Percentiles rank a stretch among this genome's conserved stretches.
Evolutionary conservation across 2,113 vertebrate genomes (phyloP).

Genomic region (Aptenodytes forsteri): DNA sequence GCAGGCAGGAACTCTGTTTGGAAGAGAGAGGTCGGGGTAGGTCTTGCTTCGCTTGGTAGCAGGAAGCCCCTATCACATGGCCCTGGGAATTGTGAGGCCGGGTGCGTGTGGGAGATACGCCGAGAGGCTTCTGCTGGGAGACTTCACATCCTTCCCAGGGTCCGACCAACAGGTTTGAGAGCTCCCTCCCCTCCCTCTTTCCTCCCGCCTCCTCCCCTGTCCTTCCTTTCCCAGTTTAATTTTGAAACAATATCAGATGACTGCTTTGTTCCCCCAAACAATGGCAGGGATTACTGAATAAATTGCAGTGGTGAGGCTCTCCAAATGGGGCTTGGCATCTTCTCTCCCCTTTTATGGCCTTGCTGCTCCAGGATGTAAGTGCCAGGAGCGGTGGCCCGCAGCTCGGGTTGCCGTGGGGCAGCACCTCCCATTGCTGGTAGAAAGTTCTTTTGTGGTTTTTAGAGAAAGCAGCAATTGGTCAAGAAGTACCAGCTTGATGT

Average conservation of each 20-base stretch:
- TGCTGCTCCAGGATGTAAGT: background rate
- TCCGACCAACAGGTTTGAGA: background rate
- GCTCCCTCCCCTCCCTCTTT: background rate
- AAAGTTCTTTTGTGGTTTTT: background rate
- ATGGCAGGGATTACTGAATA: background rate
- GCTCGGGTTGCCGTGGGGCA: rapidly evolving
- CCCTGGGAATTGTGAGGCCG: constrained; percentile 61
- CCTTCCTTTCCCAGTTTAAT: constrained; percentile 38
- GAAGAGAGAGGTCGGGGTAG: constrained; percentile 60
- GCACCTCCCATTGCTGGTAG: background rate
- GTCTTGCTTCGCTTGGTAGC: constrained; percentile 43
- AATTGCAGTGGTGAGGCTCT: background rate
- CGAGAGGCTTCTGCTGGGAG: constrained; percentile 26
- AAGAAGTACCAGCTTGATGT: background rate
- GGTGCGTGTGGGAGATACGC: background rate
- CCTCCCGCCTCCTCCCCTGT: background rate
- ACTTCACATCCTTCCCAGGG: constrained; percentile 52
- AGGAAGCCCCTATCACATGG: constrained; percentile 64
- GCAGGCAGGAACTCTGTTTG: constrained; percentile 65
- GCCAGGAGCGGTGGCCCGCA: background rate
- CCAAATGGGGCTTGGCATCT: background rate
- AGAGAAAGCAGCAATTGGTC: background rate
- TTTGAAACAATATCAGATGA: background rate
- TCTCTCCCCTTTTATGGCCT: background rate
- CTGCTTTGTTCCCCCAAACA: constrained; percentile 43